Conservation (phyloP, 2,888 invertebrate genomes). For the Drosophila nr. medialis region DNA sequence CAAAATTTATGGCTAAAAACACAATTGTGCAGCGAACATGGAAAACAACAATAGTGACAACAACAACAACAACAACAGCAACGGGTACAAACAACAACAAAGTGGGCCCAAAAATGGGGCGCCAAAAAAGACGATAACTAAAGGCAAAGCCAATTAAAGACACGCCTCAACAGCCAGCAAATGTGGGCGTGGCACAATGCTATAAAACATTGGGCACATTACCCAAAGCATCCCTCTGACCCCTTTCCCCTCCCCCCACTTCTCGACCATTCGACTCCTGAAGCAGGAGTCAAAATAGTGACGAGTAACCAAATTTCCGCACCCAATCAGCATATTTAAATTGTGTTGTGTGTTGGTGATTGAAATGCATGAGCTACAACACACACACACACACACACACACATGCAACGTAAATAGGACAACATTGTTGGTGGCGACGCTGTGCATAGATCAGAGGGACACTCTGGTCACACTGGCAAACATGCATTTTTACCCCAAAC, state of each 20-base stretch:
- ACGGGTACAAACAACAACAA: slow-evolving; percentile 6
- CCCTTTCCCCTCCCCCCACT: not conserved
- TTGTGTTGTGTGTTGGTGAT: slow-evolving; percentile 76
- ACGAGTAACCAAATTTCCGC: slow-evolving; percentile 67
- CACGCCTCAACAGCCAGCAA: slow-evolving; percentile 34
- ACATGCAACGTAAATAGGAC: slow-evolving; percentile 49
- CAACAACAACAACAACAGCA: not conserved
- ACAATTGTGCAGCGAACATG: slow-evolving; percentile 52
- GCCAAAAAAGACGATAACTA: slow-evolving; percentile 29
- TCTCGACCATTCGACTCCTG: not conserved
- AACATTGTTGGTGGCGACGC: slow-evolving; percentile 37
- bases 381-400: not conserved
- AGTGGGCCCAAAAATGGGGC: slow-evolving; percentile 19
- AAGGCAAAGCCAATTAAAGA: slow-evolving; percentile 69
- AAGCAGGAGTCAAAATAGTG: slow-evolving; percentile 21
- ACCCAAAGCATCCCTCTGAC: not conserved
- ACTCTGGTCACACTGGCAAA: slow-evolving; percentile 65
- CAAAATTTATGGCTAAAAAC: slow-evolving; percentile 67
- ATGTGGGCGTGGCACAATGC: slow-evolving; percentile 34
- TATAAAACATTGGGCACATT: slow-evolving; percentile 44
- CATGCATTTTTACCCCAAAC: slow-evolving; percentile 60
- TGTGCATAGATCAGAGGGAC: slow-evolving; percentile 44
- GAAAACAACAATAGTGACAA: slow-evolving; percentile 14
- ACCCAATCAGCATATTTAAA: slow-evolving; percentile 80
- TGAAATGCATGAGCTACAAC: slow-evolving; percentile 73